Evolutionary conservation across 2,797 vertebrate species (phyloP), one percentile per base, ranked within the genome.

Genomic region (Fistularia commersonii): DNA sequence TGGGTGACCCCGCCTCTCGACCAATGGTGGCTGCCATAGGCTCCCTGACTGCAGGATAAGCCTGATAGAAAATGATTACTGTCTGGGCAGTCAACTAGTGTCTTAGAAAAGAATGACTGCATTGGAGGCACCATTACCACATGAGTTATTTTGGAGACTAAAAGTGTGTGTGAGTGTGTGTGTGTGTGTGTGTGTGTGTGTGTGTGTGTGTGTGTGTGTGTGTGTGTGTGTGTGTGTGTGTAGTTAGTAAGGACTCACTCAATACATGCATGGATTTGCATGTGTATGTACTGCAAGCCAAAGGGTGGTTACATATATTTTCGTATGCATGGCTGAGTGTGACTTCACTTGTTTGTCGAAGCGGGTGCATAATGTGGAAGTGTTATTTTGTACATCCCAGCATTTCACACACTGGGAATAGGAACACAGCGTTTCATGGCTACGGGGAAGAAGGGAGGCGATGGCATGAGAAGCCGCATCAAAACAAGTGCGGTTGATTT

Each of bases 291-390:
- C 10, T 54, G 37, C 52, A 57, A 49, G 35, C 54, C 13, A 49
- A 44, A 52, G 43, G 37, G 33, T n/a, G 15, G 39, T 44, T 58
- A 10, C 34, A 45, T 54, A 56, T 39, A 56, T 49, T 52, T 70
- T 7, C 36, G 14, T 41, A 77, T 66, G 69, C 69, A 68, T 74
- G 66, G 65, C 23, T 13, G 56, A 41, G 15, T 23, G 7, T 38
- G 45, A 56, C 42, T 56, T 34, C 23, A 33, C 39, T 53, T 61
- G 47, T 55, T 23, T 23, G 23, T 23, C 23, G 23, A 4, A 23
- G 23, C 4, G 23, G 23, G 23, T 31, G 51, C 50, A 43, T 71
- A 33, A 63, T 66, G 41, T 57, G 58, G 64, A 69, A 40, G 38
- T 48, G 45, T 9, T 51, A 34, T 47, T 37, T 46, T 69, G 46